phyloP scores from a whole-genome alignment of 2,888 invertebrate species.

The Latheticus oryzae region DNA sequence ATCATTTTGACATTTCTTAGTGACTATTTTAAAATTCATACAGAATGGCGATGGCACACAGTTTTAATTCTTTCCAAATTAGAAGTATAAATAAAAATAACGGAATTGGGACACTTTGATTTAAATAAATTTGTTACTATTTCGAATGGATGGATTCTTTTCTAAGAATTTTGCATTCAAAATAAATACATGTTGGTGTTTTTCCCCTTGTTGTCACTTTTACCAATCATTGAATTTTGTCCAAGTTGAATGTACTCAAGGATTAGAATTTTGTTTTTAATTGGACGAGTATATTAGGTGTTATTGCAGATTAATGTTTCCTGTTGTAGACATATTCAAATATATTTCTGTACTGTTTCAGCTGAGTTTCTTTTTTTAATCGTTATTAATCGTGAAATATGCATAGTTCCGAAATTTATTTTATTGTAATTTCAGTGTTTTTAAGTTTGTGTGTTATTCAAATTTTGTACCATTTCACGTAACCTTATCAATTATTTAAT shows the following conservation, averaged over 20 bases:
- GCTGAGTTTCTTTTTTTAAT: conserved; percentile 3
- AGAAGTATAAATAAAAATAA: too few relatives aligned
- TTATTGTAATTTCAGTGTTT: conserved; percentile 18
- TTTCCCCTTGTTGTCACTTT: too few relatives aligned
- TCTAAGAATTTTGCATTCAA: too few relatives aligned
- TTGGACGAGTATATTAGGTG: conserved; percentile 22
- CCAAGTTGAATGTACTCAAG: too few relatives aligned
- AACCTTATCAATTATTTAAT: conserved; percentile 19
- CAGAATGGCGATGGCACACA: conserved; percentile 6
- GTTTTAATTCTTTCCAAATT: too few relatives aligned
- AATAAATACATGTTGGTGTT: too few relatives aligned
- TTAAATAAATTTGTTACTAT: too few relatives aligned
- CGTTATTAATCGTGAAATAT: conserved; percentile 17
- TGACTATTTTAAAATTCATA: conserved; percentile 19
- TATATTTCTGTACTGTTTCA: conserved; percentile 33
- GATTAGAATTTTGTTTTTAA: too few relatives aligned
- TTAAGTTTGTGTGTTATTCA: conserved; percentile 30
- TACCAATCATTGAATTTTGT: too few relatives aligned
- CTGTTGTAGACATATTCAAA: conserved; percentile 30
- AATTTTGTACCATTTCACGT: conserved; percentile 31
- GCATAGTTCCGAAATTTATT: conserved; percentile 20
- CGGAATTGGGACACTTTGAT: too few relatives aligned
- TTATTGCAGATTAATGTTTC: conserved; percentile 40
- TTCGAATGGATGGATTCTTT: too few relatives aligned
- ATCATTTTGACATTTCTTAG: conserved; percentile 22